Base-by-base conservation (phyloP, 1,140 invertebrate genomes). In the Euborellia annulipes region DNA sequence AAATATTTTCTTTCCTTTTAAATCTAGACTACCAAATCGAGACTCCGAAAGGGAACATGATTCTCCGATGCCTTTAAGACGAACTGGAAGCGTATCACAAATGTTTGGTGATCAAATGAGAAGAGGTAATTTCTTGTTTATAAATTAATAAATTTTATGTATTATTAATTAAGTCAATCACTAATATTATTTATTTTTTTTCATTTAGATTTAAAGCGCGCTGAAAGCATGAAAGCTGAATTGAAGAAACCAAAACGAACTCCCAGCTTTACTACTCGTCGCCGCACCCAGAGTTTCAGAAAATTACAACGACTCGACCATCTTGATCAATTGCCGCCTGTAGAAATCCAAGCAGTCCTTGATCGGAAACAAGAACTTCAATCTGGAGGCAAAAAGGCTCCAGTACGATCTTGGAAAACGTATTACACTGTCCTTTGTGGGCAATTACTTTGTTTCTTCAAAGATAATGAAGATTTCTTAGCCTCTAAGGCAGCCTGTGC, bases 401-500 rank as follows among this genome's bases (percentile, higher is more conserved):
- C 91, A 0, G 86, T 95, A 9, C 68, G 94, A 3, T 92, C 89
- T 0, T 98, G 94, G 94, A 94, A 94, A 56, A 78, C 76, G 40
- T 92, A 86, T 63, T 94, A 96, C 61, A 89, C 88, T 52, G 92
- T 97, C 21, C 67, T 98, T 1, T 97, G 91, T 60, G 93, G 93
- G 0, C 93, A 98, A 61, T 63, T 97, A 47, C 66, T 98, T 18
- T 97, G 92, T 66, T 98, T 98, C 79, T 98, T 97, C 69, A 90
- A 93, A 60, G 93, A 95, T 60, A 80, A 86, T 55, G 79, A 83
- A 49, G 90, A 93, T 69, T 96, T 95, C 64, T 68, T 75, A 36
- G 75, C 78, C 46, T 79, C 82, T 53, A 93, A 94, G 66, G 86
- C 87, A 0, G 80, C 86, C 0, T 79, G 82, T 2, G 82, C 92